Conservation (phyloP, 2,888 invertebrate genomes). For the Strigamia crassipes region DNA sequence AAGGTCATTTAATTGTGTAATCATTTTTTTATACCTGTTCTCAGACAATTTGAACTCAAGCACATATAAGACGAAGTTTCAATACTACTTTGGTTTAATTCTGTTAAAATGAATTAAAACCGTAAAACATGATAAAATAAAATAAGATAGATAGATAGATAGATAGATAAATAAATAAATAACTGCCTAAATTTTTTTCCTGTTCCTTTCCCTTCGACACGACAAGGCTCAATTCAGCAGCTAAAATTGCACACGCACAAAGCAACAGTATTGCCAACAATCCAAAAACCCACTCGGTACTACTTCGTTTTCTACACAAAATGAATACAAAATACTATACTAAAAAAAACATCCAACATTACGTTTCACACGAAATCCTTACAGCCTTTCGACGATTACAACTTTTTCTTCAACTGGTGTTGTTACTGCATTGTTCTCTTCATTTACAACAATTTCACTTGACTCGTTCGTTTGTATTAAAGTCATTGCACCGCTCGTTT, state of each 20-base stretch:
- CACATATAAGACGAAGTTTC: not conserved
- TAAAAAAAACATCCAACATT: not conserved
- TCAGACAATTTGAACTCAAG: constrained; percentile 8
- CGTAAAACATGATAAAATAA: not conserved
- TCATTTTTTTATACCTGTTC: constrained; percentile 11
- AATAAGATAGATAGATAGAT: not conserved
- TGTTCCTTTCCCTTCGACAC: not conserved
- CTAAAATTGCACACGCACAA: constrained; percentile 25
- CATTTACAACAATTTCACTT: not conserved
- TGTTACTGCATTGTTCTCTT: not conserved
- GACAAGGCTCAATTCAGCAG: constrained; percentile 30
- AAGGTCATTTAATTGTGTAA: not conserved
- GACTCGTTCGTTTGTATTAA: not conserved
- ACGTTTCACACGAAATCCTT: not conserved
- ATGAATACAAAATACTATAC: not conserved
- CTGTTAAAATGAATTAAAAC: not conserved
- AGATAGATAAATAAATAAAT: not conserved
- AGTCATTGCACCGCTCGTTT: constrained; percentile 20
- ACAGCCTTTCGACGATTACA: constrained; percentile 29
- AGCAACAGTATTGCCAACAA: constrained; percentile 1
- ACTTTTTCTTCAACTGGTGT: not conserved
- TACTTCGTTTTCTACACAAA: not conserved
- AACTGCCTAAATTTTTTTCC: not conserved
- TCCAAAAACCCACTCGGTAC: constrained; percentile 30
- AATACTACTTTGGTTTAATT: not conserved